Conservation (phyloP, 1,140 invertebrate genomes). For the Prorops nasuta region DNA sequence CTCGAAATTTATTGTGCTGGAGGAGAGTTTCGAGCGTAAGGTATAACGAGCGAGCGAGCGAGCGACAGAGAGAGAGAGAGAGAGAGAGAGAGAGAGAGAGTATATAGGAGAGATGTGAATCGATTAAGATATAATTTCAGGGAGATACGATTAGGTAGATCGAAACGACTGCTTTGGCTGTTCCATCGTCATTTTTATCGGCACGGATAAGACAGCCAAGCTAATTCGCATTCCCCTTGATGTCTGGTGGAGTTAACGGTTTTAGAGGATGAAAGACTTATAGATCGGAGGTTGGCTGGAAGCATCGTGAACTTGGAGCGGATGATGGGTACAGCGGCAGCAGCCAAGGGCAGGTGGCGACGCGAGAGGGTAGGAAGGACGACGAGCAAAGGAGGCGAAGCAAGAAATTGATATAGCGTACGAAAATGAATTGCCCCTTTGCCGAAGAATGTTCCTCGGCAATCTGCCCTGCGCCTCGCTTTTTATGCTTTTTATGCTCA, state of each 20-base stretch:
- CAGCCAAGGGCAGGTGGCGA: slow-evolving; percentile 25
- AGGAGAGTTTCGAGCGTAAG: not conserved
- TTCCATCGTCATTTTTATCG: slow-evolving; percentile 37
- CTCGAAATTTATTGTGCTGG: too few relatives aligned
- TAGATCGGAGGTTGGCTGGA: slow-evolving; percentile 45
- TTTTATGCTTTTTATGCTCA: slow-evolving; percentile 56
- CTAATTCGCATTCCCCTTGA: slow-evolving; percentile 56
- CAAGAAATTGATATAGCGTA: slow-evolving; percentile 59
- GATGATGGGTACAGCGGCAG: slow-evolving; percentile 11
- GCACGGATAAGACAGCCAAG: slow-evolving; percentile 36
- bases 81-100: not conserved
- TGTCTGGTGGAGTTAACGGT: slow-evolving; percentile 53
- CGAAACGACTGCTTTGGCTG: slow-evolving; percentile 6
- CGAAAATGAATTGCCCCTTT: slow-evolving; percentile 58
- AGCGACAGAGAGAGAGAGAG: not conserved
- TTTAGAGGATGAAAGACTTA: slow-evolving; percentile 54
- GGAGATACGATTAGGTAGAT: not conserved
- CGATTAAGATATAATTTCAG: not conserved
- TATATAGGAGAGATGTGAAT: not conserved
- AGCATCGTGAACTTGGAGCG: slow-evolving; percentile 6
- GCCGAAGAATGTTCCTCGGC: slow-evolving; percentile 54
- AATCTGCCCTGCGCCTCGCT: slow-evolving; percentile 51
- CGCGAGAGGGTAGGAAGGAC: slow-evolving; percentile 2
- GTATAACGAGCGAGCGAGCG: slow-evolving; percentile 6
- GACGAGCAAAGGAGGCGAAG: slow-evolving; percentile 48